Evolutionary conservation across 2,888 invertebrate genomes (phyloP).

Genomic region (Phytoseiulus persimilis): DNA sequence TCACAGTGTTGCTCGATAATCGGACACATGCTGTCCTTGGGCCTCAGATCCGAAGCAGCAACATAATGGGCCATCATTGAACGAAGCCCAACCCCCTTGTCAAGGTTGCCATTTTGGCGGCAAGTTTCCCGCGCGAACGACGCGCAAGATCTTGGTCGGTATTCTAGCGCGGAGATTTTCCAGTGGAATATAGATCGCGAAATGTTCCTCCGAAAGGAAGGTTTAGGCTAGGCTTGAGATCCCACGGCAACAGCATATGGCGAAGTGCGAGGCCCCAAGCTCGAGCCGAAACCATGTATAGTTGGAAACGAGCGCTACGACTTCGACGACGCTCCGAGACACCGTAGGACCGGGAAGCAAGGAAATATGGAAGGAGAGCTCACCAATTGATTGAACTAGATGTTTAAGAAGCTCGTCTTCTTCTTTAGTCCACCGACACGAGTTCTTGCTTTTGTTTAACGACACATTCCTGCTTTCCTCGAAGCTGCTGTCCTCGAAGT

Average conservation of each 20-base stretch:
- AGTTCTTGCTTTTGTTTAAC: constrained; percentile 36
- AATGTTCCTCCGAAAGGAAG: neutral
- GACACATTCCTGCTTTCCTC: constrained; percentile 22
- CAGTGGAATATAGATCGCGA: neutral
- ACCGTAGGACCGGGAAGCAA: neutral
- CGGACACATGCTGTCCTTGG: neutral
- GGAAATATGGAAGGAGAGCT: neutral
- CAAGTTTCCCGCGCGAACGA: neutral
- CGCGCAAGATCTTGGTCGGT: neutral
- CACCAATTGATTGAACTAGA: constrained; percentile 26
- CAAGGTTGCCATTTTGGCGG: constrained; percentile 5
- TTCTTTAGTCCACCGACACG: constrained; percentile 18
- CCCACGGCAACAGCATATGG: constrained; percentile 5
- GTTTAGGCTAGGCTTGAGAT: neutral
- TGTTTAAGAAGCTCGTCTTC: constrained; percentile 35
- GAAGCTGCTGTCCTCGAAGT: constrained; percentile 35
- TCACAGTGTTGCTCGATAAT: neutral
- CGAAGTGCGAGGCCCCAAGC: constrained; percentile 5
- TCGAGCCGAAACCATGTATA: neutral
- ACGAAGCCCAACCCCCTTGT: neutral
- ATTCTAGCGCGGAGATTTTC: neutral
- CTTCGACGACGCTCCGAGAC: neutral
- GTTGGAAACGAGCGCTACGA: neutral
- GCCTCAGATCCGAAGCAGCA: neutral
- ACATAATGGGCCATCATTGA: neutral